A percentile compares a stretch with the other conserved stretches of the same genome.
Evolutionary conservation across 1,140 invertebrate species (phyloP).

Genomic region (Ladona fulva): DNA sequence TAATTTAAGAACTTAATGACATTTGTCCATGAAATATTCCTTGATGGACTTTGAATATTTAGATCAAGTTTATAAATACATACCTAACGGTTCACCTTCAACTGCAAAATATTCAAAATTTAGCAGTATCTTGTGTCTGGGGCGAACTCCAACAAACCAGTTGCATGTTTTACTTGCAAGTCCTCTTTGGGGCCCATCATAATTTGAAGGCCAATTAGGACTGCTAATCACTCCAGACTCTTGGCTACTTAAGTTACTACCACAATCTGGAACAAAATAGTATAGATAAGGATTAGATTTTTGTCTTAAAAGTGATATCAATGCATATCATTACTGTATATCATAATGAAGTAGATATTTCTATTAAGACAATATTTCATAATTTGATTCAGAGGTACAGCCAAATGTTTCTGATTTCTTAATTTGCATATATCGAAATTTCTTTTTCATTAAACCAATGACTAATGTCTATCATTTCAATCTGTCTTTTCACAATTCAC

Average conservation of each 20-base stretch:
- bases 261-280: slow-evolving; percentile 56
- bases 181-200: slow-evolving; percentile 64
- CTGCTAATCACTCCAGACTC: slow-evolving; percentile 78
- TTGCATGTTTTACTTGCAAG: slow-evolving; percentile 77
- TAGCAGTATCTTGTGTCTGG: slow-evolving; percentile 71
- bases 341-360: too few relatives aligned
- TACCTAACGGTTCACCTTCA: slow-evolving; percentile 77
- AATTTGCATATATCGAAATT: too few relatives aligned
- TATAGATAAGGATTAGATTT: too few relatives aligned
- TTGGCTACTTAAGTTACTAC: slow-evolving; percentile 75
- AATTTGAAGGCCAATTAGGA: slow-evolving; percentile 78
- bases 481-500: background rate
- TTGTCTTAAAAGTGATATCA: too few relatives aligned
- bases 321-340: too few relatives aligned
- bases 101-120: slow-evolving; percentile 81
- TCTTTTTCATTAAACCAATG: too few relatives aligned
- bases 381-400: too few relatives aligned
- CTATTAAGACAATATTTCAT: too few relatives aligned
- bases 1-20: background rate
- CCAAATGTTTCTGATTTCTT: too few relatives aligned
- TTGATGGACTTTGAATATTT: slow-evolving; percentile 11
- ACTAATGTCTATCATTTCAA: too few relatives aligned
- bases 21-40: background rate
- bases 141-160: slow-evolving; percentile 79
- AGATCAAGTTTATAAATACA: slow-evolving; percentile 30